Evolutionary conservation across 2,113 vertebrate species (phyloP).

Genomic region (Podarcis muralis): DNA sequence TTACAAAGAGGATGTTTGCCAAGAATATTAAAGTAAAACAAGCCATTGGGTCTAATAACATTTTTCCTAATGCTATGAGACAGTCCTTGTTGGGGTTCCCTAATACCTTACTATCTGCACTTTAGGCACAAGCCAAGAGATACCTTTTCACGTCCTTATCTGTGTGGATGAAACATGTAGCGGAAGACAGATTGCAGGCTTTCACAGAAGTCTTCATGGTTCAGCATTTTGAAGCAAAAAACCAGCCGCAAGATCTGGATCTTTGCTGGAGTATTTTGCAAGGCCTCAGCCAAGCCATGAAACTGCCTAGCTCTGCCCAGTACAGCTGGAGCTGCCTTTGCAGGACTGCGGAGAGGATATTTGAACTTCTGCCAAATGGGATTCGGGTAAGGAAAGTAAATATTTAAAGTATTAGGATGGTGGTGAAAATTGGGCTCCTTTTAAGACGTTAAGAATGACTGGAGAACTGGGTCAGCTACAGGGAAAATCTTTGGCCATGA

Average conservation of each 20-base stretch:
- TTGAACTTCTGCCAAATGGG: constrained; percentile 83
- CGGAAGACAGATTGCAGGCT: constrained; percentile 88
- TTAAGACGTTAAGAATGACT: neutral
- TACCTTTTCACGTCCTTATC: constrained; percentile 81
- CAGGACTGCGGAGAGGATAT: constrained; percentile 84
- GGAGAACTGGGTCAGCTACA: neutral
- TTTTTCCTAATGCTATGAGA: neutral
- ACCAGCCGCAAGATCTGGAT: constrained; percentile 47
- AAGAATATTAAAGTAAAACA: neutral
- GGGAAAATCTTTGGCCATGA: neutral
- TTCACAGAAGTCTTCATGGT: constrained; percentile 82
- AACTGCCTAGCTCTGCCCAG: constrained; percentile 82
- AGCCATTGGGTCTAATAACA: neutral
- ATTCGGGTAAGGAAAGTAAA: constrained; percentile 81
- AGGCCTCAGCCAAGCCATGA: constrained; percentile 88
- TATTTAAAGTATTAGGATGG: constrained; percentile 59
- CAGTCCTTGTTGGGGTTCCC: neutral
- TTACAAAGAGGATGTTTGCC: neutral
- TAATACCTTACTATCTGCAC: constrained; percentile 34
- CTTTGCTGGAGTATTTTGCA: constrained; percentile 79
- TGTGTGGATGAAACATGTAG: constrained; percentile 90
- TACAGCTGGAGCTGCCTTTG: constrained; percentile 86
- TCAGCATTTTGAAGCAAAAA: constrained; percentile 78
- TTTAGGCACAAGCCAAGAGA: constrained; percentile 80
- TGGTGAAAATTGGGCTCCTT: neutral